Conservation (phyloP, 2,888 invertebrate species). For the Agriopis aurantiaria region DNA sequence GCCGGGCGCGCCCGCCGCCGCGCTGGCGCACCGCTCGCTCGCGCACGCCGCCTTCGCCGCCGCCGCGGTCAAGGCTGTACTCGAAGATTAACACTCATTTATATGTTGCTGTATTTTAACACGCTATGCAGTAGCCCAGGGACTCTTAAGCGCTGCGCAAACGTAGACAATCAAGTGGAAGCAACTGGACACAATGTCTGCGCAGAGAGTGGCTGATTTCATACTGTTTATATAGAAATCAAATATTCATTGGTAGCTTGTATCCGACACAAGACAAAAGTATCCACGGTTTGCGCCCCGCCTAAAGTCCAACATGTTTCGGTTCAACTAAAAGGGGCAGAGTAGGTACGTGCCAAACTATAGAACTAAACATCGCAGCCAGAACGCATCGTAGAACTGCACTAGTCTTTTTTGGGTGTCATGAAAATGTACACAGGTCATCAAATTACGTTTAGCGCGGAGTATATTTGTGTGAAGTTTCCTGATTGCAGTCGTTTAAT, state of each 20-base stretch:
- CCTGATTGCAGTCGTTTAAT: neutral
- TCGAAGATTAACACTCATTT: slow-evolving; percentile 62
- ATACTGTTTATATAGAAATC: too few species aligned
- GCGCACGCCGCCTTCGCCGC: slow-evolving; percentile 57
- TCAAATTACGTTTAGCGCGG: neutral
- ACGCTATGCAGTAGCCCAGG: neutral
- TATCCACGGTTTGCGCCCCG: too few species aligned
- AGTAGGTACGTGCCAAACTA: neutral
- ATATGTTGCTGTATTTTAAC: neutral
- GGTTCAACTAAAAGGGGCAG: neutral
- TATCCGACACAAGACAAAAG: too few species aligned
- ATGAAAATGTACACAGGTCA: neutral
- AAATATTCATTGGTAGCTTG: too few species aligned
- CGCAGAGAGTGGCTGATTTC: too few species aligned
- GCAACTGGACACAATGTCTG: too few species aligned
- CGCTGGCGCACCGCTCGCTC: slow-evolving; percentile 49
- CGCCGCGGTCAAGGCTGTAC: slow-evolving; percentile 64
- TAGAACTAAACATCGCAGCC: too few species aligned
- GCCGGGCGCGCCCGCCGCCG: slow-evolving; percentile 54
- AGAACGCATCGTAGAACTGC: neutral
- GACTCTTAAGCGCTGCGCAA: too few species aligned
- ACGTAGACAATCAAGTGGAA: too few species aligned
- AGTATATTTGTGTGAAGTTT: neutral
- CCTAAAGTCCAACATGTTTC: neutral
- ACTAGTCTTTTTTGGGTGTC: neutral